phyloP scores from a whole-genome alignment of 2,888 invertebrate genomes.

The Rhamphomyia laevipes region DNA sequence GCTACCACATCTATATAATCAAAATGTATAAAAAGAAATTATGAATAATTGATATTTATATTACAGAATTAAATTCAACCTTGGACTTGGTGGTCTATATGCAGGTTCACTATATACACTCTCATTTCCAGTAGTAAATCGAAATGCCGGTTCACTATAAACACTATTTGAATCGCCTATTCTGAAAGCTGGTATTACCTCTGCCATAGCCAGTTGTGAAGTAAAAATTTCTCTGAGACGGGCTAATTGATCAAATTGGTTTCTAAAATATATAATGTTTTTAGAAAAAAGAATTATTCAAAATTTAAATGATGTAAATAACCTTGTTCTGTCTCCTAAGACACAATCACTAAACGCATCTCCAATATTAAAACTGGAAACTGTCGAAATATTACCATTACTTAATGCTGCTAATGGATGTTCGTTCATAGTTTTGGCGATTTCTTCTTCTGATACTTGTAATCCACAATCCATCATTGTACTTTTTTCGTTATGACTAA shows the following conservation, averaged over 20 bases:
- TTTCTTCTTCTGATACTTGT: constrained; percentile 89
- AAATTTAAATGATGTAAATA: constrained; percentile 2
- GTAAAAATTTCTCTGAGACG: constrained; percentile 71
- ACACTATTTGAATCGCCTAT: constrained; percentile 37
- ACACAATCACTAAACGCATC: constrained; percentile 38
- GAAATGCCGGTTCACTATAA: constrained; percentile 37
- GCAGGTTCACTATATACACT: constrained; percentile 82
- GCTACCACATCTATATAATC: constrained; percentile 13
- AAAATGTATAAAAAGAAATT: not conserved
- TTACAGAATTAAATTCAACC: constrained; percentile 19
- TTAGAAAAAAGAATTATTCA: not conserved
- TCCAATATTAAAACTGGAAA: constrained; percentile 62
- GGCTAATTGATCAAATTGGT: constrained; percentile 67
- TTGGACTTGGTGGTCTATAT: constrained; percentile 45
- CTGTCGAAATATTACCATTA: constrained; percentile 81
- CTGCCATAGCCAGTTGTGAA: constrained; percentile 64
- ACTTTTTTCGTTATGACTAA: constrained; percentile 26
- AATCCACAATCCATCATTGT: constrained; percentile 70
- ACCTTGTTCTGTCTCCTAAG: constrained; percentile 37
- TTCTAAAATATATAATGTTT: constrained; percentile 19
- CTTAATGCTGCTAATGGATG: constrained; percentile 82
- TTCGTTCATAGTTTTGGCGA: constrained; percentile 76
- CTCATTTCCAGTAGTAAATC: constrained; percentile 46
- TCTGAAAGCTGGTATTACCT: constrained; percentile 51
- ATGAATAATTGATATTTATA: not conserved